Base-by-base conservation (phyloP, 2,797 vertebrate species). In the Tachyglossus aculeatus region DNA sequence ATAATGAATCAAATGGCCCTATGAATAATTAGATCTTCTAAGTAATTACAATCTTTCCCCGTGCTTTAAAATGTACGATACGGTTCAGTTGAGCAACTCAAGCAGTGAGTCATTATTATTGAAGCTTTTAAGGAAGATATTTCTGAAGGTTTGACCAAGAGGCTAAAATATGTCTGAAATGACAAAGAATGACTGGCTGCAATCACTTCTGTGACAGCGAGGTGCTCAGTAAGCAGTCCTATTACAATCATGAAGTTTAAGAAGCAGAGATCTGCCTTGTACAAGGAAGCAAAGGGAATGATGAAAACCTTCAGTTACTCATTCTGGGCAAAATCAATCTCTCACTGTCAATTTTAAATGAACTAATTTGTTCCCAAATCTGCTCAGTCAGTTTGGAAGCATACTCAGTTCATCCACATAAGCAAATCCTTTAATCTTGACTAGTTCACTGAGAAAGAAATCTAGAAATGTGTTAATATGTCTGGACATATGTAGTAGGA, bases 391-490 rank as follows among this genome's bases (percentile, higher is more conserved):
- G 95, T 95, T 96, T 94, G 92, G 94, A 94, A 94, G 95, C 96
- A 94, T 95, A 93, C 92, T 91, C 93, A 92, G 94, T 93, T 97
- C 95, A 95, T 95, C 95, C 95, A 94, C 95, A 92, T 97, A 96
- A 96, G 93, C 95, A 96, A 98, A 98, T 96, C 96, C 96, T 95
- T 98, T 99, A 96, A 99, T 99, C 97, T 96, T 94, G 94, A 95
- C 94, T 94, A 93, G 93, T 93, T 90, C 94, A 91, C 94, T 93
- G 94, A 96, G 94, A 94, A 94, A 93, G 93, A 94, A 96, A 95
- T 93, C 94, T 92, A 88, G 93, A 96, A 97, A 96, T 87, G 88
- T 92, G 92, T 94, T 97, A 97, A 98, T 97, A 95, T 92, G 95
- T 96, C 88, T 85, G 90, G 97, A 98, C 97, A 92, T 95, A 95